These are phyloP conservation scores for Myotis lucifugus DNA, from an alignment of 2,113 vertebrate species.

Conservation along the genomic window DNA sequence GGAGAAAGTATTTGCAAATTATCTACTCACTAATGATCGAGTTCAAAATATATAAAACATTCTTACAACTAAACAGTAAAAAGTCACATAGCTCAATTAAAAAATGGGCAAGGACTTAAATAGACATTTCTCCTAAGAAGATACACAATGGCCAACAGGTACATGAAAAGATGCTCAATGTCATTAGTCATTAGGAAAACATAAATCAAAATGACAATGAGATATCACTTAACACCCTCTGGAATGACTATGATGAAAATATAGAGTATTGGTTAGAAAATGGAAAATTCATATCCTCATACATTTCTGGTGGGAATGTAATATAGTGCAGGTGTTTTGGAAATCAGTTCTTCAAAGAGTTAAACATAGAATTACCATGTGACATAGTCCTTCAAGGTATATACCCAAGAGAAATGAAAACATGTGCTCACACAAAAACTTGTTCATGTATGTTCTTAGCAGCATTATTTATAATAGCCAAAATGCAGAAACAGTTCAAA, in stretches of 20 bases:
- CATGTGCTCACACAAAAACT: background rate
- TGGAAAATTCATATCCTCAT: background rate
- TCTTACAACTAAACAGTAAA: background rate
- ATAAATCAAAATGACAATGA: background rate
- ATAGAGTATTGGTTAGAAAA: background rate
- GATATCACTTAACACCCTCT: background rate
- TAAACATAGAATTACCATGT: background rate
- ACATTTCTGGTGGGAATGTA: background rate
- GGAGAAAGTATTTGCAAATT: background rate
- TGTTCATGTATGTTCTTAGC: background rate
- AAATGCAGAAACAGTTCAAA: background rate
- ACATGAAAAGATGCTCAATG: background rate
- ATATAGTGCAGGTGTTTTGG: background rate
- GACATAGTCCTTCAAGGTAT: background rate
- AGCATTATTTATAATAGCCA: background rate
- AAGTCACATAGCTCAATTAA: background rate
- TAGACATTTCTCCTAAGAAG: background rate
- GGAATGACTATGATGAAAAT: background rate
- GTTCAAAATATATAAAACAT: background rate
- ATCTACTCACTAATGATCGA: background rate
- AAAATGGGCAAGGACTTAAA: background rate
- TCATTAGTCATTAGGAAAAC: background rate
- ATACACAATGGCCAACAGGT: background rate
- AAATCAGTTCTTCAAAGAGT: constrained; percentile 3
- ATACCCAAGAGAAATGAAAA: background rate